These are phyloP conservation scores for Mormyrus iriodes DNA, from an alignment of 2,113 vertebrate species.

Conservation along the genomic window DNA sequence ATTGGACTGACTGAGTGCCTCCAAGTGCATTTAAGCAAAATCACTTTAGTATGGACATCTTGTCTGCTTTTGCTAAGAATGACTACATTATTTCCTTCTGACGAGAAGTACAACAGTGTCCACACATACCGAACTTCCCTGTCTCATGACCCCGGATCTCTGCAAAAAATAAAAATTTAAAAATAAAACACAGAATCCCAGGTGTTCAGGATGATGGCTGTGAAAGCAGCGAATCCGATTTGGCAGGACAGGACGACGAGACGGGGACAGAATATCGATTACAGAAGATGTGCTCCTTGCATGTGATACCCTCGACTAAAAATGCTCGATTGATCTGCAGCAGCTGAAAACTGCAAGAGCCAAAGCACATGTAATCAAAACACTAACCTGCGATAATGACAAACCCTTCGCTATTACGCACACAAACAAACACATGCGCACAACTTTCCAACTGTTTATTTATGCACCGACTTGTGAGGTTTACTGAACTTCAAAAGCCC, in stretches of 20 bases:
- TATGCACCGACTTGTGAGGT: not conserved
- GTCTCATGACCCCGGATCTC: not conserved
- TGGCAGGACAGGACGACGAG: not conserved
- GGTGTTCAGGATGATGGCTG: not conserved
- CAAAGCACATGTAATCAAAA: not conserved
- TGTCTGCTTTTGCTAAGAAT: not conserved
- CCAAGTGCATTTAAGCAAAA: not conserved
- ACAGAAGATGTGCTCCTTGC: not conserved
- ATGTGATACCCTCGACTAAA: not conserved
- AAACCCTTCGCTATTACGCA: not conserved
- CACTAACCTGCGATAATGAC: not conserved
- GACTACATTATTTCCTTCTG: not conserved
- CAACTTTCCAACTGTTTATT: not conserved
- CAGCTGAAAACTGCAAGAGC: not conserved
- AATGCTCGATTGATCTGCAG: not conserved
- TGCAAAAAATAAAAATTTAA: not conserved
- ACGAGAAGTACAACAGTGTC: not conserved
- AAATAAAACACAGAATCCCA: not conserved
- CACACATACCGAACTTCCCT: not conserved
- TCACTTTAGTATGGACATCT: not conserved
- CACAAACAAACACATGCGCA: not conserved
- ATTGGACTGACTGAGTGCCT: not conserved
- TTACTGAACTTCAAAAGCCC: constrained; percentile 1
- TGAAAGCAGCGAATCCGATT: not conserved
- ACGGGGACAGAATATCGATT: not conserved